Base-by-base conservation (phyloP, 2,888 invertebrate species). In the Antheraea yamamai region DNA sequence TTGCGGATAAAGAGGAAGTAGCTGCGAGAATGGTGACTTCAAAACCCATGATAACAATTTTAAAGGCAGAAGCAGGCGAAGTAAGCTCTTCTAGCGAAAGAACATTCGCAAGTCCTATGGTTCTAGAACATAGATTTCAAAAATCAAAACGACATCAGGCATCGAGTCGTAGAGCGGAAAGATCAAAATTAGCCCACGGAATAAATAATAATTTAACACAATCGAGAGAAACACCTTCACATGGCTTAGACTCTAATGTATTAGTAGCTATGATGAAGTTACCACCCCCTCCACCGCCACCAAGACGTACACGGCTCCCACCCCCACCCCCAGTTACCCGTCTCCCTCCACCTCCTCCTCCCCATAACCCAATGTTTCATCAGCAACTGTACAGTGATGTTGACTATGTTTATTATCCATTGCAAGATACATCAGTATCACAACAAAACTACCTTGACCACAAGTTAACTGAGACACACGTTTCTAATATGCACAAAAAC, bases 371-470 rank as follows among this genome's bases (percentile, higher is more conserved):
- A 79, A 97, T 98, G 85, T 98, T 98, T 84, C 97, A 98, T 83
- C 98, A 98, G 85, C 98, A 98, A 87, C 95, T 98, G 76, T 98
- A 98, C 84, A 98, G 98, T 77, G 98, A 98, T 85, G 98, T 98
- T 4, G 98, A 98, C 90, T 98, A 98, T 85, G 98, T 98, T 12
- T 98, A 98, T 88, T 98, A 98, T 86, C 98, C 98, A 0, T 90
- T 98, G 78, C 98, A 98, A 91, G 98, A 98, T 90, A 98, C 98
- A 16, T 97, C 97, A 0, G 96, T 98, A 72, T 98, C 98, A 79
- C 98, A 98, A 87, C 98, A 98, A 89, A 98, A 98, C 88, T 98
- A 98, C 91, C 95, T 98, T 81, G 98, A 98, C 85, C 97, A 98
- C 74, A 98, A 98, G 88, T 96, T 98, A 84, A 97, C 97, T 0